Conservation (phyloP, 2,888 invertebrate species). For the Nyleta sp. region DNA sequence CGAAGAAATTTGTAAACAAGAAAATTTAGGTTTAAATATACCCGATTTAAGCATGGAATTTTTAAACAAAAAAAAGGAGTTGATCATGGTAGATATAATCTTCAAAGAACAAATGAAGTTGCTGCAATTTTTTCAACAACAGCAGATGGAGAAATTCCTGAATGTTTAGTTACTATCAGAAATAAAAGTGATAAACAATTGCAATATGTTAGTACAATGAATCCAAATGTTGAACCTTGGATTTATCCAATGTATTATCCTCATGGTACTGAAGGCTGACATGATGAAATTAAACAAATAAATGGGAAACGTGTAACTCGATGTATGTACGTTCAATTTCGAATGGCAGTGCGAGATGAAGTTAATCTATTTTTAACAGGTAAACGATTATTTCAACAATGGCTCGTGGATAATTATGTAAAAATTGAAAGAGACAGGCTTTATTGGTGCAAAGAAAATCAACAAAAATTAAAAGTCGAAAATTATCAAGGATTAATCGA, state of each 20-base stretch:
- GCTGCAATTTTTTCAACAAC: conserved; percentile 63
- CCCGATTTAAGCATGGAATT: conserved; percentile 13
- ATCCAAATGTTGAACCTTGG: too few species aligned
- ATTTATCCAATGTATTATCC: conserved; percentile 47
- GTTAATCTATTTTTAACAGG: conserved; percentile 23
- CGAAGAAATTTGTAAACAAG: conserved; percentile 18
- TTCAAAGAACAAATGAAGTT: conserved; percentile 40
- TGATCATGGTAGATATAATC: conserved; percentile 48
- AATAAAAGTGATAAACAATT: conserved; percentile 58
- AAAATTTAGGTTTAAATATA: conserved; percentile 7
- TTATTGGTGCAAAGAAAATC: conserved; percentile 22
- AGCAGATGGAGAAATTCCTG: conserved; percentile 65
- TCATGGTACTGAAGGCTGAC: conserved; percentile 24
- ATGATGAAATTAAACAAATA: background rate
- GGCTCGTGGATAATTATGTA: conserved; percentile 43
- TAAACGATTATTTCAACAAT: conserved; percentile 14
- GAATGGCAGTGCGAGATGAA: conserved; percentile 4
- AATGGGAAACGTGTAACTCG: background rate
- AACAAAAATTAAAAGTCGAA: background rate
- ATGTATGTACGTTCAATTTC: background rate
- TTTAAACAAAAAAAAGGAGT: conserved; percentile 6
- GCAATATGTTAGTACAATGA: conserved; percentile 53
- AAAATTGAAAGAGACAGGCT: conserved; percentile 56
- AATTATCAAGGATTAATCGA: conserved; percentile 13
- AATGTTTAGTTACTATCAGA: conserved; percentile 59